phyloP scores from a whole-genome alignment of 2,888 invertebrate species.

The Drosophila anceps region DNA sequence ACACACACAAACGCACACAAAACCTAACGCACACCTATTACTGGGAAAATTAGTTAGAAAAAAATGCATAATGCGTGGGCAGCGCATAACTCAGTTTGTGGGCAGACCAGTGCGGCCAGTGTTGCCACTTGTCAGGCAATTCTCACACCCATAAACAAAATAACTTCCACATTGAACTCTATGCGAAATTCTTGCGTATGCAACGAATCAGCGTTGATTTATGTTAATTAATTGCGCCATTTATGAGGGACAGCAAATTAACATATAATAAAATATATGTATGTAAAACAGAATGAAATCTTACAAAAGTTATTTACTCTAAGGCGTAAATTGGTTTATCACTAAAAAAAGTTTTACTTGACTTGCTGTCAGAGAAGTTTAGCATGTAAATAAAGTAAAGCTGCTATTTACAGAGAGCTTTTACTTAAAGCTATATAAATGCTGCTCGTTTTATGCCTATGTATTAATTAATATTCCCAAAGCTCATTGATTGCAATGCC shows the following conservation, averaged over 20 bases:
- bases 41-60: conserved; percentile 42
- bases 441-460: background rate
- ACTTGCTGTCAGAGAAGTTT: too few species aligned
- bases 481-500: background rate
- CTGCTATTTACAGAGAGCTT: background rate
- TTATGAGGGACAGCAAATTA: conserved; percentile 22
- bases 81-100: conserved; percentile 60
- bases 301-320: conserved; percentile 2
- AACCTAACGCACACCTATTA: conserved; percentile 4
- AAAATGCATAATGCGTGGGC: conserved; percentile 39
- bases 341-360: background rate
- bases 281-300: conserved; percentile 2
- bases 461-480: background rate
- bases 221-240: conserved; percentile 55
- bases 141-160: conserved; percentile 65
- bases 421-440: background rate
- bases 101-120: conserved; percentile 42
- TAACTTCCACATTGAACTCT: conserved; percentile 35
- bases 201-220: conserved; percentile 45
- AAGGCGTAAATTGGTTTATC: conserved; percentile 1
- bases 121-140: conserved; percentile 51
- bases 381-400: background rate
- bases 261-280: conserved; percentile 27
- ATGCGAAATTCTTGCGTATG: conserved; percentile 41
- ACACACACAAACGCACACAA: conserved; percentile 4